These are phyloP conservation scores for Eustalomyia histrio DNA, from an alignment of 2,888 invertebrate species.

Conservation along the genomic window DNA sequence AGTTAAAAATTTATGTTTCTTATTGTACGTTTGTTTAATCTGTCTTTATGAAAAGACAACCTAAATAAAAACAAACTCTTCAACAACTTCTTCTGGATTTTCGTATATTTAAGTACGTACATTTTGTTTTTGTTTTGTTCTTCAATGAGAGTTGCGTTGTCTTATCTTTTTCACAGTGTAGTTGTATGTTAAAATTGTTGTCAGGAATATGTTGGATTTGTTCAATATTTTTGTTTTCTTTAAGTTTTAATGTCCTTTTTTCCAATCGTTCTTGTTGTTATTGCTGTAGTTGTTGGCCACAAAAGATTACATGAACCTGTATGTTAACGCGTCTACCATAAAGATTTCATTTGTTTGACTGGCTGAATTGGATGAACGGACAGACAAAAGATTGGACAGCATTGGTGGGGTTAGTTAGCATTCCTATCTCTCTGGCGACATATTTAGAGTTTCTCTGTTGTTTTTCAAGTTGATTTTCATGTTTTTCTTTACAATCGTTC, in stretches of 20 bases:
- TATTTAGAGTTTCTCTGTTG: conserved; percentile 56
- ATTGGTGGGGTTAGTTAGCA: conserved; percentile 21
- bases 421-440: conserved; percentile 56
- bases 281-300: conserved; percentile 71
- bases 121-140: conserved; percentile 1
- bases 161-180: conserved; percentile 53
- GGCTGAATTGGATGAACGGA: conserved; percentile 17
- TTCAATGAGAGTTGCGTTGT: conserved; percentile 34
- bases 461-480: conserved; percentile 68
- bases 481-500: conserved; percentile 64
- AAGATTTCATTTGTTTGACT: conserved; percentile 62
- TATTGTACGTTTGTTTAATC: conserved; percentile 34
- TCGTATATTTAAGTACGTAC: no score
- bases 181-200: conserved; percentile 53
- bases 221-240: conserved; percentile 62
- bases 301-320: conserved; percentile 79
- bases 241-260: conserved; percentile 55
- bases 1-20: conserved; percentile 5
- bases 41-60: conserved; percentile 25
- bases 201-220: conserved; percentile 55
- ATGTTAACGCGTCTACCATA: conserved; percentile 74
- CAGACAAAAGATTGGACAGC: not conserved
- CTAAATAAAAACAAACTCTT: conserved; percentile 29
- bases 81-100: conserved; percentile 22
- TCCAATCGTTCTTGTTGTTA: conserved; percentile 69